Evolutionary conservation across 2,797 vertebrate genomes (phyloP).

Genomic region (Acrocephalus scirpaceus): DNA sequence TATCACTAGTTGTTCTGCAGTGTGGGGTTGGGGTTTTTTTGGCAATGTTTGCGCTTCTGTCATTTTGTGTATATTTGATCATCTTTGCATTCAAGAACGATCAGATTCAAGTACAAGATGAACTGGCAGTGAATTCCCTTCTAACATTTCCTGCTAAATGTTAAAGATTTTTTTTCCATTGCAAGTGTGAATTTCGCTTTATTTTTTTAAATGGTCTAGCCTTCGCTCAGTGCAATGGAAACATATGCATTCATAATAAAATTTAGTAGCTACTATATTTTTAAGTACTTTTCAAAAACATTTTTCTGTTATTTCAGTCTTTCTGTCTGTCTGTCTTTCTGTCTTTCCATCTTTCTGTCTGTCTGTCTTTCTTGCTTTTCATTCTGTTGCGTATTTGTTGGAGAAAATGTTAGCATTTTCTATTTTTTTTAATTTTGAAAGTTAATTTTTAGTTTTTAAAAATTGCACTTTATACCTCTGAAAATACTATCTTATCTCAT

Average conservation of each 20-base stretch:
- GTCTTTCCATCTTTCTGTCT: background rate
- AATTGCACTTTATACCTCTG: background rate
- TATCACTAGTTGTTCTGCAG: background rate
- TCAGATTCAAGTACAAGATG: conserved; percentile 41
- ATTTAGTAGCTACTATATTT: conserved; percentile 12
- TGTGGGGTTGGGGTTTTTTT: background rate
- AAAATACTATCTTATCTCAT: background rate
- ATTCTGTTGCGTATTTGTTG: background rate
- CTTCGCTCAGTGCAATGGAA: conserved; percentile 21
- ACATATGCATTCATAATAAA: conserved; percentile 32
- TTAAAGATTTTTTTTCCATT: background rate
- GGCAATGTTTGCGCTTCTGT: background rate
- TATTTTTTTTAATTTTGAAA: background rate
- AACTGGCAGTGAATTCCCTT: conserved; percentile 24
- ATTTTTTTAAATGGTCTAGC: conserved; percentile 26
- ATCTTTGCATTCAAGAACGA: background rate
- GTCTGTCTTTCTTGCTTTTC: background rate
- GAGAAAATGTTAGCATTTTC: background rate
- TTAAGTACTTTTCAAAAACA: background rate
- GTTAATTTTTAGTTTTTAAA: background rate
- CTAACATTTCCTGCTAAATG: conserved; percentile 54
- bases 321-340: background rate
- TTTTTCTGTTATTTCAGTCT: background rate
- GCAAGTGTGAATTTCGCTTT: conserved; percentile 34
- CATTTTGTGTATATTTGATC: conserved; percentile 2